A percentile compares a stretch with the other conserved stretches of the same genome.
Evolutionary conservation across 2,797 vertebrate genomes (phyloP).

Genomic region (Myoxocephalus aenaeus): DNA sequence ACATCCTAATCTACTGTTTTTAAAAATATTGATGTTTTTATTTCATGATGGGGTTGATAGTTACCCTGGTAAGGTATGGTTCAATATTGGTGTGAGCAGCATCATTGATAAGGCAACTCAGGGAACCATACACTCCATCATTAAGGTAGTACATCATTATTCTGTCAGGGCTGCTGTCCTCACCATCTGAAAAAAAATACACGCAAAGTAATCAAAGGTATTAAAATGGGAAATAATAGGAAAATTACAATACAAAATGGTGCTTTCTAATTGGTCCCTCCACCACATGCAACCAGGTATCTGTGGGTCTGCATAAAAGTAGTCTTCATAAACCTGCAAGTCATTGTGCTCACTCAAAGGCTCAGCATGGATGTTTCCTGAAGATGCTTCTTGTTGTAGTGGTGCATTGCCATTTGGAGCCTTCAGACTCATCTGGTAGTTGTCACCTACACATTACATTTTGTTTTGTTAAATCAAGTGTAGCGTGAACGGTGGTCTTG

Average conservation of each 20-base stretch:
- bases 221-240: background rate
- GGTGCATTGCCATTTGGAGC: background rate
- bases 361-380: background rate
- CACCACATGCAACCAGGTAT: background rate
- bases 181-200: background rate
- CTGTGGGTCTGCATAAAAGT: background rate
- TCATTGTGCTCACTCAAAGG: background rate
- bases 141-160: conserved; percentile 3
- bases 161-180: background rate
- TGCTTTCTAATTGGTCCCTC: background rate
- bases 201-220: background rate
- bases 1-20: background rate
- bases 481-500: too few species aligned
- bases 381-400: background rate
- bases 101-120: background rate
- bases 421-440: background rate
- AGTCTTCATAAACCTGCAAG: background rate
- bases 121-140: background rate
- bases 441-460: background rate
- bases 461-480: background rate
- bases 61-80: background rate
- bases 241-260: background rate
- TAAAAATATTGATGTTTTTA: background rate
- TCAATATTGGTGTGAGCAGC: background rate
- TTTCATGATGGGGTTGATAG: background rate